Evolutionary conservation across 2,797 vertebrate species (phyloP).

Genomic region (Rousettus madagascariensis): DNA sequence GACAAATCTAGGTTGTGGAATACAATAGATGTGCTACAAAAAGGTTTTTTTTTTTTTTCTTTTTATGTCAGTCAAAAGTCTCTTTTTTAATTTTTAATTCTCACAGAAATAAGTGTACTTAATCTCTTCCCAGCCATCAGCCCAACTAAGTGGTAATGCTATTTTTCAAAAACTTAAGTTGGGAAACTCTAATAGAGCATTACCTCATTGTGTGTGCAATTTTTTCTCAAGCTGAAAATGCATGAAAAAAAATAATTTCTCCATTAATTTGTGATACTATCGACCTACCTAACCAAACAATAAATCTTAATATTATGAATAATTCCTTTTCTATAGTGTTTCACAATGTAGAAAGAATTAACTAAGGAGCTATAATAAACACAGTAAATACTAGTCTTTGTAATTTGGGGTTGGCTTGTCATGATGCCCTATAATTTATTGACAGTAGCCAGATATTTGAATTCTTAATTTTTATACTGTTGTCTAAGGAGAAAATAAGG

Average conservation of each 20-base stretch:
- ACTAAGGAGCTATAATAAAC: neutral
- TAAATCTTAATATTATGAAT: neutral
- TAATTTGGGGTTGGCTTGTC: neutral
- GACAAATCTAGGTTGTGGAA: neutral
- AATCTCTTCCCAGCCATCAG: neutral
- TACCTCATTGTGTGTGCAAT: neutral
- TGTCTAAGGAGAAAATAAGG: neutral
- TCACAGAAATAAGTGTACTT: neutral
- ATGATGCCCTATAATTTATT: neutral
- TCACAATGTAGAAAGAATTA: neutral
- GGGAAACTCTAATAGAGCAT: neutral
- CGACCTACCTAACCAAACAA: neutral
- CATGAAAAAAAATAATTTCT: neutral
- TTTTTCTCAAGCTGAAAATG: neutral
- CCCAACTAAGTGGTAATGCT: neutral
- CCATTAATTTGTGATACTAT: neutral
- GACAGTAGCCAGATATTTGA: neutral
- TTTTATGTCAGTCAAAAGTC: neutral
- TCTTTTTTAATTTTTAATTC: slow-evolving; percentile 13
- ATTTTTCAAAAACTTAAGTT: slow-evolving; percentile 1
- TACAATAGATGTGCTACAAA: neutral
- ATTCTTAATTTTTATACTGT: neutral
- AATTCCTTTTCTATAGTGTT: neutral
- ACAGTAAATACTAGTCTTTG: neutral
- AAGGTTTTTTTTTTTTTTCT: neutral